Percentiles rank a stretch among this genome's conserved stretches.
phyloP scores from a whole-genome alignment of 2,888 invertebrate genomes.

The Tholera decimalis region DNA sequence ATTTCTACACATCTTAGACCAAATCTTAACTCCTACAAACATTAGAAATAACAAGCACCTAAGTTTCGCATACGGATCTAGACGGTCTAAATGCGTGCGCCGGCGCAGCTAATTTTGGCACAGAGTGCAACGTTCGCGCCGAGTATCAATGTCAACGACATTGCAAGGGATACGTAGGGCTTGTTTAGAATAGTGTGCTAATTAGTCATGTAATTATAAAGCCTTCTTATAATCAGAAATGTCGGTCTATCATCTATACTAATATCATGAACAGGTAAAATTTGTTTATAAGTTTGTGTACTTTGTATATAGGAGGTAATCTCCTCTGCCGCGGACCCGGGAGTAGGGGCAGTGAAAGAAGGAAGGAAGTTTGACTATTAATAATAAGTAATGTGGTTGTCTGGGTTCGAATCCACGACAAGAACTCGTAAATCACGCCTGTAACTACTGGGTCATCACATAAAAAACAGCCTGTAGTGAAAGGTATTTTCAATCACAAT shows the following conservation, averaged over 20 bases:
- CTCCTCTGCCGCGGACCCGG: too few species aligned
- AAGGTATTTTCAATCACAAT: conserved; percentile 26
- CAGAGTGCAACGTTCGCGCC: conserved; percentile 59
- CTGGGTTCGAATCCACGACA: too few species aligned
- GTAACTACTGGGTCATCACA: too few species aligned
- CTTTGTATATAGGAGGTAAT: too few species aligned
- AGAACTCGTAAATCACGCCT: too few species aligned
- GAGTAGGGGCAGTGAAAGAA: too few species aligned
- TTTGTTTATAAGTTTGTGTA: too few species aligned
- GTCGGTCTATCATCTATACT: background rate
- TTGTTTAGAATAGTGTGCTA: conserved; percentile 25
- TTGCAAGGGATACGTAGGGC: conserved; percentile 51
- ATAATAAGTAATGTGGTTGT: too few species aligned
- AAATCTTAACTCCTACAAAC: conserved; percentile 2
- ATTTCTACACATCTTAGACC: conserved; percentile 4
- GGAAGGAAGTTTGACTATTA: too few species aligned
- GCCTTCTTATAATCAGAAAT: background rate
- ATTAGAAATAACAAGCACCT: conserved; percentile 45
- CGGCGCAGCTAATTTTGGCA: conserved; percentile 64
- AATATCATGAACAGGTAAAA: too few species aligned
- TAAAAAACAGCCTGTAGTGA: background rate
- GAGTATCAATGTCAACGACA: conserved; percentile 68
- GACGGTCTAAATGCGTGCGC: conserved; percentile 61
- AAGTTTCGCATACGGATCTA: conserved; percentile 58
- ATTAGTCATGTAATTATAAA: conserved; percentile 16